A percentile compares a stretch with the other conserved stretches of the same genome.
Conservation (phyloP, 2,113 vertebrate species). For the Podocnemis expansa region DNA sequence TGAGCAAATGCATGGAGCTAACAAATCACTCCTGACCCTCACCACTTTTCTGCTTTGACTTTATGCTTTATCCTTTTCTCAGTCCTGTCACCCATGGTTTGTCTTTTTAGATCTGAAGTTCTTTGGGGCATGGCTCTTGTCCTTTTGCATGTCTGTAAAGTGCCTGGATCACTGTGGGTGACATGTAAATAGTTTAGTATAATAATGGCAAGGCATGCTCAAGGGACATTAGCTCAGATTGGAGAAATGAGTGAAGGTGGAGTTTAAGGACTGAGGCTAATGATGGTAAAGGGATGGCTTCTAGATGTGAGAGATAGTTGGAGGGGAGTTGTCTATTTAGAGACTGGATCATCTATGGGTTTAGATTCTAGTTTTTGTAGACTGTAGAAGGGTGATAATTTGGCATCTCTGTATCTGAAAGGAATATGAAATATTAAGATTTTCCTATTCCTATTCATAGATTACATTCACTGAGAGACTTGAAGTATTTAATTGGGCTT, state of each 20-base stretch:
- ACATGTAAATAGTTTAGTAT: neutral
- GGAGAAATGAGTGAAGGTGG: too few species aligned
- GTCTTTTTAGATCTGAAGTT: neutral
- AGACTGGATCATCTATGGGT: neutral
- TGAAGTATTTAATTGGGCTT: neutral
- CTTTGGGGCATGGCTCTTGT: neutral
- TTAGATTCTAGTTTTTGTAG: neutral
- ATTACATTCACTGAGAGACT: neutral
- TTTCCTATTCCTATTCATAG: neutral
- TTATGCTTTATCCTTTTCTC: neutral
- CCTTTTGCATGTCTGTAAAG: neutral
- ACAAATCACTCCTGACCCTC: neutral
- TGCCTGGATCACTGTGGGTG: neutral
- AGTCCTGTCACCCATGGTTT: neutral
- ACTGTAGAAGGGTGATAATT: neutral
- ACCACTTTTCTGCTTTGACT: neutral
- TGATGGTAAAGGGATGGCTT: too few species aligned
- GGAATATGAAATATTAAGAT: neutral
- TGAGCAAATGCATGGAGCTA: neutral
- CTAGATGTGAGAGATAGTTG: too few species aligned
- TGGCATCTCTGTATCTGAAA: neutral
- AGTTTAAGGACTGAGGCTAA: too few species aligned
- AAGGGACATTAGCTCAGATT: too few species aligned
- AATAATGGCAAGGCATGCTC: neutral
- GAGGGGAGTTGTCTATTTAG: too few species aligned